Evolutionary conservation across 2,113 vertebrate genomes (phyloP).

Genomic region (Morone saxatilis): DNA sequence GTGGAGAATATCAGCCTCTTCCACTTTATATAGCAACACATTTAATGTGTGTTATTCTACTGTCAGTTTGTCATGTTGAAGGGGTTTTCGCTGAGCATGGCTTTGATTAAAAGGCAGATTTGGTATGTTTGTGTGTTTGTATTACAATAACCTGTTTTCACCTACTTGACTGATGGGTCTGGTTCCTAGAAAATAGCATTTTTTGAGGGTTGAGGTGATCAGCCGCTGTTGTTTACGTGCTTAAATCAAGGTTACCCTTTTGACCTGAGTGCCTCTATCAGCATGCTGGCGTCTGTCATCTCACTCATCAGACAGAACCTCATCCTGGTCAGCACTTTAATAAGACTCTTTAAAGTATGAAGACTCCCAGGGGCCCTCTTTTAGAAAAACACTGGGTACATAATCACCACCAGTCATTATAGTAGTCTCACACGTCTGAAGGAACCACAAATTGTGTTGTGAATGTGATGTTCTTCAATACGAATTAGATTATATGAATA

Average conservation of each 20-base stretch:
- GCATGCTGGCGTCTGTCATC: slow-evolving; percentile 43
- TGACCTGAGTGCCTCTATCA: slow-evolving; percentile 41
- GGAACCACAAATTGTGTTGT: neutral
- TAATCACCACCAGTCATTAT: slow-evolving; percentile 10
- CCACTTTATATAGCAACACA: neutral
- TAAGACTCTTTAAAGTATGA: slow-evolving; percentile 14
- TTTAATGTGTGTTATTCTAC: neutral
- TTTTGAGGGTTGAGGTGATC: slow-evolving; percentile 14
- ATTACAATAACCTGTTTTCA: neutral
- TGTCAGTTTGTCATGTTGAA: neutral
- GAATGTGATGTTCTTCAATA: slow-evolving; percentile 11
- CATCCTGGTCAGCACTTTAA: slow-evolving; percentile 38
- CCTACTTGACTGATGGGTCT: neutral
- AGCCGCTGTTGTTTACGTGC: slow-evolving; percentile 22
- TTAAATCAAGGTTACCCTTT: slow-evolving; percentile 43
- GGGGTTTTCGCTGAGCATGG: neutral
- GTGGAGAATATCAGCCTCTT: slow-evolving; percentile 8
- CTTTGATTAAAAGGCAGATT: slow-evolving; percentile 8
- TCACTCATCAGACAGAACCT: slow-evolving; percentile 7
- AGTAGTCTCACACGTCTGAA: slow-evolving; percentile 5
- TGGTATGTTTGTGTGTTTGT: slow-evolving; percentile 4
- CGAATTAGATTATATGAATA: neutral
- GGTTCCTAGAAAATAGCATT: neutral
- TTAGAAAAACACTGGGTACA: neutral
- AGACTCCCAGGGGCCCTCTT: slow-evolving; percentile 7